These are phyloP conservation scores for Urechis unicinctus DNA, from an alignment of 2,888 invertebrate genomes.

Conservation along the genomic window DNA sequence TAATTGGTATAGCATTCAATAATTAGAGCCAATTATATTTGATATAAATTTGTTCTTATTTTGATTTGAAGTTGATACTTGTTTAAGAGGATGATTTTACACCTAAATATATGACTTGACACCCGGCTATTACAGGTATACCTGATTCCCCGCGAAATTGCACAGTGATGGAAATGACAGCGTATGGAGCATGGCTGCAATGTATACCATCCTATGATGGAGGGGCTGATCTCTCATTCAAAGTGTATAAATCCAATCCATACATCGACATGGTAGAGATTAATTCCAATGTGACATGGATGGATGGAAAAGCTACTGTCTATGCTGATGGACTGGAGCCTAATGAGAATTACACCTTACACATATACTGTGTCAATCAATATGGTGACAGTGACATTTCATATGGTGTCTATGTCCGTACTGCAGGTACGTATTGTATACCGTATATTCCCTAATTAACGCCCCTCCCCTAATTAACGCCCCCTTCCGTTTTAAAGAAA, in stretches of 20 bases:
- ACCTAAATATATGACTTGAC: no score
- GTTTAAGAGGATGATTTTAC: no score
- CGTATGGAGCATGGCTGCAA: conserved; percentile 1
- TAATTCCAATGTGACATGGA: neutral
- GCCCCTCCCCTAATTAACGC: no score
- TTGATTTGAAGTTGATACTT: no score
- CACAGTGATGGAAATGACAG: neutral
- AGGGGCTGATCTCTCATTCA: conserved; percentile 7
- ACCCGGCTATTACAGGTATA: conserved; percentile 9
- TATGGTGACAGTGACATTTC: conserved; percentile 11
- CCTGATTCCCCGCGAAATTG: conserved; percentile 12
- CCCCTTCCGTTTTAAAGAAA: no score
- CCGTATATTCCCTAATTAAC: no score
- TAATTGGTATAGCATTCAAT: no score
- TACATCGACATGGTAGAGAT: neutral
- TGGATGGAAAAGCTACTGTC: conserved; percentile 1
- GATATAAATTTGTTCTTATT: no score
- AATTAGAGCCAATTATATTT: no score
- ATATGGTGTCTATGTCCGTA: conserved; percentile 6
- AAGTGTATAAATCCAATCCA: conserved; percentile 1
- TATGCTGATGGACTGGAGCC: conserved; percentile 8
- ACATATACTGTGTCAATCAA: conserved; percentile 9
- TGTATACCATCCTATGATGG: conserved; percentile 13
- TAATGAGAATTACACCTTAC: conserved; percentile 11
- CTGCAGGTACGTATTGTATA: conserved; percentile 7